Base-by-base conservation (phyloP, 2,113 vertebrate genomes). In the Pelvicachromis taeniatus region DNA sequence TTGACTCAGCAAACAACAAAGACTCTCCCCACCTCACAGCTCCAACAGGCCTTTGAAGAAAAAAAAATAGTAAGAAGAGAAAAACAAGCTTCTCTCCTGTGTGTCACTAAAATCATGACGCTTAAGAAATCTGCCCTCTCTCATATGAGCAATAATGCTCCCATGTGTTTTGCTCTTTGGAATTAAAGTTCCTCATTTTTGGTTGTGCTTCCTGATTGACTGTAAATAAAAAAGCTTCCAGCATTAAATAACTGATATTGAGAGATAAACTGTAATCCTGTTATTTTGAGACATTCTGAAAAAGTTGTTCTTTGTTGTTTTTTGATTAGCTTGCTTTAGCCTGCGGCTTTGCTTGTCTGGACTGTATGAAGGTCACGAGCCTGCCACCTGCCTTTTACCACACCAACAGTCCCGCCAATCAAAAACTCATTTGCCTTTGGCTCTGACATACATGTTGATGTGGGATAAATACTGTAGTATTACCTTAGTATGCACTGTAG, bases 221-320 rank as follows among this genome's bases (percentile, higher is more conserved):
- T 78, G 26, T 80, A 53, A 80, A 92, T 92, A 85, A 89, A 83
- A 83, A 91, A 4, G 85, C 78, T 61, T 45, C 54, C 29, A 56
- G 70, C 82, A 78, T 83, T 83, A 87, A 85, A 87, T 82, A 84
- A 88, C 33, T 93, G 90, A 77, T 68, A 78, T 63, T 77, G 80
- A 52, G 40, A 88, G 89, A 93, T 90, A 91, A 92, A 91, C 45
- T 81, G 13, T 92, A 90, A 93, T 92, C 86, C 92, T 86, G 79
- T 92, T 89, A 91, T 90, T 91, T 33, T 84, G 84, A 88, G 88
- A 80, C 65, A 40, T 56, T 81, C 53, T 83, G 42, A 90, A 83
- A 88, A 82, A 88, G 78, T 79, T 85, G 81, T 68, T 88, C 82
- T 82, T 84, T 73, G 68, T 54, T 40, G 50, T 87, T 89, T 89